Evolutionary conservation across 2,888 invertebrate genomes (phyloP).

Genomic region (Imbricaverruca yamaguchii): DNA sequence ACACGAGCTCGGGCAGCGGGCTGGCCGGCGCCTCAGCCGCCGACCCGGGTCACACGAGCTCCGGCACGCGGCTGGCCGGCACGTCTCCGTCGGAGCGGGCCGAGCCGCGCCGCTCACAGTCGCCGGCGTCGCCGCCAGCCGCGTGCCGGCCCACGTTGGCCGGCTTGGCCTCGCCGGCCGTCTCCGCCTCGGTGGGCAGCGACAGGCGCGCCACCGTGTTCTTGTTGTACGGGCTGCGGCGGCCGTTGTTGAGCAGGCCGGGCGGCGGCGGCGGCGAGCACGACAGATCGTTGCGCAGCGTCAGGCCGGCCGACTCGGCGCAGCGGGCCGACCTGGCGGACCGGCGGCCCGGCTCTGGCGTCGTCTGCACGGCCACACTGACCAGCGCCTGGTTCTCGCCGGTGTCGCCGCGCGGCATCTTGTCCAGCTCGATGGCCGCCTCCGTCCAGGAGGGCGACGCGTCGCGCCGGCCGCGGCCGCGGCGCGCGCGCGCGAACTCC

Average conservation of each 20-base stretch:
- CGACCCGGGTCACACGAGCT: neutral
- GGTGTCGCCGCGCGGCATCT: neutral
- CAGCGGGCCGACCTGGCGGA: neutral
- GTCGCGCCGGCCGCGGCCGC: neutral
- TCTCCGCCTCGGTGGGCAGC: neutral
- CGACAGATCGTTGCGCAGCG: neutral
- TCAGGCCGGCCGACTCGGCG: neutral
- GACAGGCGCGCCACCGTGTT: constrained; percentile 6
- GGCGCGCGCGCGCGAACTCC: constrained; percentile 12
- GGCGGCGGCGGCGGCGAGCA: neutral
- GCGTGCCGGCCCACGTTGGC: neutral
- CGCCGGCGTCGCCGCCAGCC: neutral
- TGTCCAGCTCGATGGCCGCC: constrained; percentile 7
- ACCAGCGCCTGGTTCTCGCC: constrained; percentile 11
- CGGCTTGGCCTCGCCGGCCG: neutral
- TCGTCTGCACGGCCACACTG: constrained; percentile 15
- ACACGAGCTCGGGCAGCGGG: no score
- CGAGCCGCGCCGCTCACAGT: neutral
- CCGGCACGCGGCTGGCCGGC: neutral
- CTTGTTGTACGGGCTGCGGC: constrained; percentile 15
- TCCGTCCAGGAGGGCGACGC: neutral
- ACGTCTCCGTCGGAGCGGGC: neutral
- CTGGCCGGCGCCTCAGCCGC: no score
- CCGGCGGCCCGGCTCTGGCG: neutral
- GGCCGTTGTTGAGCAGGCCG: constrained; percentile 15